Conservation (phyloP, 2,797 vertebrate genomes). For the Lates japonicus region DNA sequence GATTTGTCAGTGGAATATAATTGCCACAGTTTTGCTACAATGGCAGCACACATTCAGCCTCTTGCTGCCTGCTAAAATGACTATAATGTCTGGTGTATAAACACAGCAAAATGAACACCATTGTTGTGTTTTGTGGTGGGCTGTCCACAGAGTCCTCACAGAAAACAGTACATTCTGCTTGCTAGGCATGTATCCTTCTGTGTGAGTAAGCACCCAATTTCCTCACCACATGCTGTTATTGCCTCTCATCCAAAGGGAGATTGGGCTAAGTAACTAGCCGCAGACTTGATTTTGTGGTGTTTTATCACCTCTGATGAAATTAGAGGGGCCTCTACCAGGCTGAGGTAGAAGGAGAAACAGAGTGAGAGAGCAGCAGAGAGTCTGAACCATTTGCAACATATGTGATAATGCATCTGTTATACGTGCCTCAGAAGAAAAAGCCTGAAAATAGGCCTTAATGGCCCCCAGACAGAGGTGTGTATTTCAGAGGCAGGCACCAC, state of each 20-base stretch:
- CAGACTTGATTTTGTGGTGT: constrained; percentile 82
- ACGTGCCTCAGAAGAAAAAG: constrained; percentile 46
- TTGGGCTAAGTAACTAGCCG: constrained; percentile 83
- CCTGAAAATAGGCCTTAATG: constrained; percentile 51
- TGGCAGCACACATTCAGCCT: constrained; percentile 7
- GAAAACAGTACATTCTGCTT: constrained; percentile 65
- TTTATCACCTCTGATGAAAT: constrained; percentile 87
- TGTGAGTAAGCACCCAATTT: constrained; percentile 79
- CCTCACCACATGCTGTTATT: constrained; percentile 79
- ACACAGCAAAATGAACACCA: constrained; percentile 18
- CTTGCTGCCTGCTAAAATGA: constrained; percentile 23
- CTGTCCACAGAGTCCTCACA: constrained; percentile 22
- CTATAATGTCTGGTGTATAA: constrained; percentile 4
- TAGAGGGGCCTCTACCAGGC: constrained; percentile 63
- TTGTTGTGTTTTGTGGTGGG: constrained; percentile 50
- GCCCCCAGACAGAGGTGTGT: constrained; percentile 36
- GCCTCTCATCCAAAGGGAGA: constrained; percentile 80
- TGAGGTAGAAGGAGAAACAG: constrained; percentile 48
- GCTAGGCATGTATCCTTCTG: constrained; percentile 67
- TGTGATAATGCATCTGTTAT: constrained; percentile 63
- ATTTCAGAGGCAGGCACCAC: constrained; percentile 43
- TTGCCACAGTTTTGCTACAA: constrained; percentile 1
- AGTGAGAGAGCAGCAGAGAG: constrained; percentile 45
- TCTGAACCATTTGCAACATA: constrained; percentile 38
- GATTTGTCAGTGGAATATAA: neutral